Percentiles rank a stretch among this genome's conserved stretches.
Evolutionary conservation across 2,113 vertebrate species (phyloP).

Genomic region (Promerops cafer): DNA sequence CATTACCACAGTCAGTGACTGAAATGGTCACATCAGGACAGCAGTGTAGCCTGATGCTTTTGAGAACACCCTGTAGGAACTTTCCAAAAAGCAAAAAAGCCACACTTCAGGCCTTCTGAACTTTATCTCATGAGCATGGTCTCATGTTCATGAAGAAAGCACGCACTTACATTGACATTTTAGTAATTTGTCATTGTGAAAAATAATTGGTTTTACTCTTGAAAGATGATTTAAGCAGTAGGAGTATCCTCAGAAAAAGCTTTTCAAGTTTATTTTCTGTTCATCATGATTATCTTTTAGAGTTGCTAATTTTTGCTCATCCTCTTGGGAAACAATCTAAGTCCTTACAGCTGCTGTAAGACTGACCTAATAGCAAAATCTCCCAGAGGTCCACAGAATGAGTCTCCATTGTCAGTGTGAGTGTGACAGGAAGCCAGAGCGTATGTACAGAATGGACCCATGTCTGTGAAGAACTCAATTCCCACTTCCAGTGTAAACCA

Average conservation of each 20-base stretch:
- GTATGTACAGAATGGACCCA: accelerated
- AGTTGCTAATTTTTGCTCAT: neutral
- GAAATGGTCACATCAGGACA: neutral
- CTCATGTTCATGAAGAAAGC: neutral
- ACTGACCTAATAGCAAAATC: neutral
- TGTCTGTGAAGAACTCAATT: neutral
- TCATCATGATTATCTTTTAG: neutral
- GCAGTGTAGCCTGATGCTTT: neutral
- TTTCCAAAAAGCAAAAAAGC: neutral
- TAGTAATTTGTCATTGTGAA: neutral
- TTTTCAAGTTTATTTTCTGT: neutral
- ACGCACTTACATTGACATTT: accelerated
- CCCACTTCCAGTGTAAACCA: neutral
- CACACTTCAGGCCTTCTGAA: neutral
- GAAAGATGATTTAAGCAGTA: neutral
- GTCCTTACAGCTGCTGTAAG: neutral
- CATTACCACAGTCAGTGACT: neutral
- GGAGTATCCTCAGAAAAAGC: neutral
- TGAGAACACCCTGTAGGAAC: neutral
- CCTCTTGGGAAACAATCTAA: neutral
- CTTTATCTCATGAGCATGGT: neutral
- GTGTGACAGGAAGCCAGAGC: neutral
- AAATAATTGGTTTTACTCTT: neutral
- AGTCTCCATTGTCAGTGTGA: neutral
- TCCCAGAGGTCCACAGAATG: neutral